Conservation (phyloP, 2,888 invertebrate genomes). For the Choristoneura rosaceana region DNA sequence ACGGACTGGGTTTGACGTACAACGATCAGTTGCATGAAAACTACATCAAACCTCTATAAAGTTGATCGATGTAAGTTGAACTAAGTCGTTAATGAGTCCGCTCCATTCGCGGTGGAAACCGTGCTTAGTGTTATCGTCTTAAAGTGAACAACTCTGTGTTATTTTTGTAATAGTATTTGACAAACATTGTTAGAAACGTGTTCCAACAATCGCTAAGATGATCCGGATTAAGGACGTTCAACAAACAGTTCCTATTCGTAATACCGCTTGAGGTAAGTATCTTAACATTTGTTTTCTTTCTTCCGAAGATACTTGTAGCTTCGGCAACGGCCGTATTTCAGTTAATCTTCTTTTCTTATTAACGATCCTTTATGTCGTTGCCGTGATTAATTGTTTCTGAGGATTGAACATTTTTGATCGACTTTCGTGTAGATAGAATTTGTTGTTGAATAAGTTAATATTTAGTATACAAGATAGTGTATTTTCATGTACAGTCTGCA, state of each 20-base stretch:
- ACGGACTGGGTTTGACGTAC: no score
- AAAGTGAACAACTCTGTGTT: neutral
- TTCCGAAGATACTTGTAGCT: neutral
- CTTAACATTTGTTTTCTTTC: neutral
- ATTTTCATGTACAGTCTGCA: no score
- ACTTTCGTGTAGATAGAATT: no score
- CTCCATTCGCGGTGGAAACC: no score
- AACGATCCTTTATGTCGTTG: neutral
- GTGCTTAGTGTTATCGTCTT: no score
- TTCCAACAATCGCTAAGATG: constrained; percentile 10
- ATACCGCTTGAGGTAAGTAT: constrained; percentile 30
- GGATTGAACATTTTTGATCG: no score
- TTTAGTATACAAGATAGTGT: no score
- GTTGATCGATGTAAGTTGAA: no score
- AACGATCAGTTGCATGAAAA: no score
- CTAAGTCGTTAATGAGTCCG: no score
- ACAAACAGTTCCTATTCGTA: constrained; percentile 23
- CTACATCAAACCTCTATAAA: no score
- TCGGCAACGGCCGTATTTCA: neutral
- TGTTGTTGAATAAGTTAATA: no score
- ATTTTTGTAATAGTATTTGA: neutral
- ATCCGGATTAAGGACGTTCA: constrained; percentile 9
- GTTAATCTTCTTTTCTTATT: neutral
- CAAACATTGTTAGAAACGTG: constrained; percentile 5
- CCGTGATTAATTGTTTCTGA: neutral